A percentile compares a stretch with the other conserved stretches of the same genome.
Evolutionary conservation across 2,113 vertebrate species (phyloP).

Genomic region (Perognathus longimembris): DNA sequence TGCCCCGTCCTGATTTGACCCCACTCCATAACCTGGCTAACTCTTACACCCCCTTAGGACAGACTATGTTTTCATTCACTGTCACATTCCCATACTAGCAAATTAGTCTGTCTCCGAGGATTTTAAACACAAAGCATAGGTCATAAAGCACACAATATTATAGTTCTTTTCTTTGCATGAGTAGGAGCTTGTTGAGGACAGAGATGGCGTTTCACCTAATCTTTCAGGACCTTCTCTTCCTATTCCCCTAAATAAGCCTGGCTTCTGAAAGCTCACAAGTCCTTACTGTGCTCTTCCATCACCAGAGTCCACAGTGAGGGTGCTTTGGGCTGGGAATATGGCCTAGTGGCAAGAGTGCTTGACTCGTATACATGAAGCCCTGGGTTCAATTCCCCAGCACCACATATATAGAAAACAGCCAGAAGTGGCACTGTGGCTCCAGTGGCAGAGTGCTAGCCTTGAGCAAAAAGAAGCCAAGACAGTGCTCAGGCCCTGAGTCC

Average conservation of each 20-base stretch:
- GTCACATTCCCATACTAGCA: background rate
- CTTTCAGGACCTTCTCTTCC: background rate
- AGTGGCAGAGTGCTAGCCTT: too few species aligned
- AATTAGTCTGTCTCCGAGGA: background rate
- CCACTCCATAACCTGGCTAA: background rate
- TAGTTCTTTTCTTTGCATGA: background rate
- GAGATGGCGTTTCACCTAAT: background rate
- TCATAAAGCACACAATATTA: background rate
- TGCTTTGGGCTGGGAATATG: too few species aligned
- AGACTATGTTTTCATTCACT: background rate
- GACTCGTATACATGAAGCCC: too few species aligned
- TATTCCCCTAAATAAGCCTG: background rate
- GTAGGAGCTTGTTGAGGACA: background rate
- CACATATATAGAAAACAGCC: too few species aligned
- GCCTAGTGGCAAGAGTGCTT: too few species aligned
- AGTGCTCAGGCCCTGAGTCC: too few species aligned
- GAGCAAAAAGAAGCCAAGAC: too few species aligned
- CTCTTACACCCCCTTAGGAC: background rate
- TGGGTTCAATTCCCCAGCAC: too few species aligned
- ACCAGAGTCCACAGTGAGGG: background rate
- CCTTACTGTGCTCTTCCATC: background rate
- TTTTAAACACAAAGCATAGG: background rate
- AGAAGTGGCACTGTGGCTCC: too few species aligned
- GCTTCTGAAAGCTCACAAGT: background rate
- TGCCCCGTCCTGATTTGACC: background rate